Evolutionary conservation across 2,888 invertebrate genomes (phyloP), one percentile per base, ranked within the genome.

Genomic region (Amiota communis): DNA sequence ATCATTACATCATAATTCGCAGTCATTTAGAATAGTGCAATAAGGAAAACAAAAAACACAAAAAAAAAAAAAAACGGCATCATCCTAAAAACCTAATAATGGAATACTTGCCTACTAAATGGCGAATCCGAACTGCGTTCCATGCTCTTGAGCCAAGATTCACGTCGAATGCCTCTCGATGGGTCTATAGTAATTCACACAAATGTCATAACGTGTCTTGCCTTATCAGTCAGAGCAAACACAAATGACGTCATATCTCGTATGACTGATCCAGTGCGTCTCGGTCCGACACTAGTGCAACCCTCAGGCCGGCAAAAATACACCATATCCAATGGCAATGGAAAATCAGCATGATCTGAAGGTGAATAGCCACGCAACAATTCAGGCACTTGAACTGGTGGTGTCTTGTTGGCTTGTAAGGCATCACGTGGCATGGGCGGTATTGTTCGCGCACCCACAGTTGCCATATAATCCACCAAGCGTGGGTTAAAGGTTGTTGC

Each of bases 271-370:
- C 89, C 89, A 20, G 95, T 94, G 77, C 96, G 93, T 82, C 96
- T 93, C 9, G 97, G 97, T 13, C 97, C 97, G 76, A 97, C 95
- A 76, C 95, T 96, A 77, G 95, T 95, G 89, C 99, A 99, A 72
- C 99, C 99, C 91, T 99, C 99, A 1, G 99, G 99, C 90, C 99
- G 99, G 88, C 99, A 99, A 91, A 99, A 99, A 91, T 98, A 99
- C 46, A 99, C 98, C 93, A 99, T 98, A 90, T 99, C 99, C 87
- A 97, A 92, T 0, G 99, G 98, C 84, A 99, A 91, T 0, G 97
- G 96, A 89, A 99, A 99, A 91, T 99, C 99, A 88, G 95, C 94
- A 91, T 98, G 98, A 90, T 98, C 97, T 82, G 97, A 96, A 36
- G 97, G 92, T 1, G 98, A 98, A 90, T 98, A 99, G n/a, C 97